Evolutionary conservation across 2,113 vertebrate genomes (phyloP).

Genomic region (Pachyramphus minor): DNA sequence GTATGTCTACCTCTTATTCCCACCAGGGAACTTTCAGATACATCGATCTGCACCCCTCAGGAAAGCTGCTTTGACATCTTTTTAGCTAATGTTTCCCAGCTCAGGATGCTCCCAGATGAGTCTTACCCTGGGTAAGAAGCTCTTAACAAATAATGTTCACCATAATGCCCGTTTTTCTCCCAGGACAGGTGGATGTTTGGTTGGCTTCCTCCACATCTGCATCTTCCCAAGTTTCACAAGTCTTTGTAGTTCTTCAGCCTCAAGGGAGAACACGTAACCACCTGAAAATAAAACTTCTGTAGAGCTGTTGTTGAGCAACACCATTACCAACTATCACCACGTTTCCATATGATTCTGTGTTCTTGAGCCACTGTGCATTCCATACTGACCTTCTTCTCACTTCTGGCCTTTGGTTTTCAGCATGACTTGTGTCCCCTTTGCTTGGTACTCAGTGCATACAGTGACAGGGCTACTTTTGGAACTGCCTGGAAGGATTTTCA

Average conservation of each 20-base stretch:
- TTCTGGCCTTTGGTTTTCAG: not conserved
- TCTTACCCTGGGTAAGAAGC: not conserved
- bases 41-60: not conserved
- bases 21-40: not conserved
- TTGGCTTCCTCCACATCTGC: not conserved
- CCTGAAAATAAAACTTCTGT: not conserved
- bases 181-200: not conserved
- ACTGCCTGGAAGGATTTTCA: not conserved
- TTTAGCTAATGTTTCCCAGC: not conserved
- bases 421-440: not conserved
- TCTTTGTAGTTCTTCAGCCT: not conserved
- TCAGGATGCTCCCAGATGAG: not conserved
- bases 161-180: not conserved
- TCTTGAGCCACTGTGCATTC: not conserved
- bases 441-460: accelerated
- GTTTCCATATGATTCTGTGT: not conserved
- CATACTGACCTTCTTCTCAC: not conserved
- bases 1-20: not conserved
- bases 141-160: not conserved
- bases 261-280: not conserved
- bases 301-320: not conserved
- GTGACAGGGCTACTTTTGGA: not conserved
- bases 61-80: not conserved
- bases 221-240: not conserved
- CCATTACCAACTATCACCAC: not conserved